Evolutionary conservation across 2,888 invertebrate species (phyloP).

Genomic region (Unio delphinus): DNA sequence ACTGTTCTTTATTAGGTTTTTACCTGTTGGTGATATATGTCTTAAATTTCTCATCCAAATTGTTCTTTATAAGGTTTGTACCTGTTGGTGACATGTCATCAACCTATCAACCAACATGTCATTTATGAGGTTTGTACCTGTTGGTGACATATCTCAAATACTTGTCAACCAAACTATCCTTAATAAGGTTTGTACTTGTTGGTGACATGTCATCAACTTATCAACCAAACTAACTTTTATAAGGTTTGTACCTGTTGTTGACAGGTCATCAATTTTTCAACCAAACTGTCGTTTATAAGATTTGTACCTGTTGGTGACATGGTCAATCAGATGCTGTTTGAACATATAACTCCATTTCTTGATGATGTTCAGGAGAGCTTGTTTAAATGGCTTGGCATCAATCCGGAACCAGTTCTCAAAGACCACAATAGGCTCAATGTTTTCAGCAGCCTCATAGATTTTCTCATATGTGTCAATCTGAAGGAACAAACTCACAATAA

Average conservation of each 20-base stretch:
- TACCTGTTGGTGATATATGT: too few species aligned
- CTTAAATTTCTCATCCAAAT: too few species aligned
- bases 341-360: slow-evolving; percentile 98
- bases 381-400: slow-evolving; percentile 91
- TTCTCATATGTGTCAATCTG: slow-evolving; percentile 93
- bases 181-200: too few species aligned
- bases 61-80: too few species aligned
- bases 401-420: slow-evolving; percentile 94
- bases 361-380: slow-evolving; percentile 89
- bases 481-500: slow-evolving; percentile 19
- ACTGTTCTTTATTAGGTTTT: too few species aligned
- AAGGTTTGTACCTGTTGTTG: slow-evolving; percentile 76
- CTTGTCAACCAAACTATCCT: too few species aligned
- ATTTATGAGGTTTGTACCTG: too few species aligned
- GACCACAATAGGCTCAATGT: slow-evolving; percentile 84
- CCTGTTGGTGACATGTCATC: too few species aligned
- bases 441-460: slow-evolving; percentile 89
- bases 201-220: neutral
- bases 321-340: slow-evolving; percentile 92
- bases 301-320: slow-evolving; percentile 81
- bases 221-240: neutral
- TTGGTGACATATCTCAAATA: too few species aligned
- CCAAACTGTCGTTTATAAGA: neutral
- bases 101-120: too few species aligned
- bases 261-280: slow-evolving; percentile 65